These are phyloP conservation scores for Harpalus rubripes DNA, from an alignment of 2,888 invertebrate species.

Conservation along the genomic window DNA sequence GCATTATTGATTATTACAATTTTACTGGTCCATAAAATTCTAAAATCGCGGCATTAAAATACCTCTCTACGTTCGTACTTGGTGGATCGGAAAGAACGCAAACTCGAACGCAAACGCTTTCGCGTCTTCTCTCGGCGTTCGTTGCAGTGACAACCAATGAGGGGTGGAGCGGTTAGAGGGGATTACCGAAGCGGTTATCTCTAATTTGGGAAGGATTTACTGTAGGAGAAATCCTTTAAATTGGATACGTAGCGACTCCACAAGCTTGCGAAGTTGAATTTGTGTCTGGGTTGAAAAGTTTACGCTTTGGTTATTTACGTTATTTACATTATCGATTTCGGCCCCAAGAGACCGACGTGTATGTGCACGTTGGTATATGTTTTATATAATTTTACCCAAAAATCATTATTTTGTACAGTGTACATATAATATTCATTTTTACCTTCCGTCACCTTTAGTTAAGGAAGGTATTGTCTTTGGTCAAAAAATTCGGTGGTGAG, in stretches of 20 bases:
- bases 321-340: constrained; percentile 65
- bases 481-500: too few relatives aligned
- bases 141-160: constrained; percentile 73
- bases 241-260: constrained; percentile 76
- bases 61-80: constrained; percentile 24
- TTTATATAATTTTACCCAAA: neutral
- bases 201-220: constrained; percentile 81
- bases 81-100: constrained; percentile 8
- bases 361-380: neutral
- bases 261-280: constrained; percentile 67
- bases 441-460: too few relatives aligned
- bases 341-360: neutral
- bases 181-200: constrained; percentile 79
- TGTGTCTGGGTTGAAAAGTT: constrained; percentile 65
- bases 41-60: constrained; percentile 29
- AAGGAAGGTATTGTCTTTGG: too few relatives aligned
- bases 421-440: too few relatives aligned
- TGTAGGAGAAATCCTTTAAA: constrained; percentile 80
- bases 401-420: too few relatives aligned
- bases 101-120: constrained; percentile 5
- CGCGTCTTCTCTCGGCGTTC: neutral
- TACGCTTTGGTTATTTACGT: constrained; percentile 64
- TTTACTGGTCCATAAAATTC: constrained; percentile 26
- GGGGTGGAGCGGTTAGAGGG: constrained; percentile 73
- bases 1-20: constrained; percentile 45